phyloP scores from a whole-genome alignment of 2,888 invertebrate species.

The Philaethria dido region DNA sequence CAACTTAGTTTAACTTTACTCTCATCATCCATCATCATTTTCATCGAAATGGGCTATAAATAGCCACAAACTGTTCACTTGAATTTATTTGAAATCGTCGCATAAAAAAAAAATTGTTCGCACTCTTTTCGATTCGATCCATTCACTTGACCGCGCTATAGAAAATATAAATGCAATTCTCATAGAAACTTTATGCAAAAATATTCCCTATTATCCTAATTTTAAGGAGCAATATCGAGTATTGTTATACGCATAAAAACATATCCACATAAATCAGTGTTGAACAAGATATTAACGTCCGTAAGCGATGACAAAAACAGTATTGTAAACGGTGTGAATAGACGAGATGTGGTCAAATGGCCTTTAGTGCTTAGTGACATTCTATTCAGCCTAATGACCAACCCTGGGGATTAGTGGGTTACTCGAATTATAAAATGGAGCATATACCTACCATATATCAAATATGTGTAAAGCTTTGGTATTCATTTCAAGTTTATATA shows the following conservation, averaged over 20 bases:
- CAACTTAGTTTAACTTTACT: constrained; percentile 8
- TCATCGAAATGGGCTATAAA: constrained; percentile 73
- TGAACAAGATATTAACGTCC: constrained; percentile 71
- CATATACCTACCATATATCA: constrained; percentile 1
- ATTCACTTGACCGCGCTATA: constrained; percentile 37
- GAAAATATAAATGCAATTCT: constrained; percentile 26
- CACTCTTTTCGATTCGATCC: constrained; percentile 57
- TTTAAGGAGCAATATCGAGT: background rate
- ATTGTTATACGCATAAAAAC: constrained; percentile 7
- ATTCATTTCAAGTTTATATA: background rate
- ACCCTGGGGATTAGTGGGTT: constrained; percentile 54
- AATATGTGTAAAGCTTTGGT: background rate
- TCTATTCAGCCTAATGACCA: constrained; percentile 51
- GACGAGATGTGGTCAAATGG: constrained; percentile 62
- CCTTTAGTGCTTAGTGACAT: constrained; percentile 58
- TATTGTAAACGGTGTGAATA: constrained; percentile 65
- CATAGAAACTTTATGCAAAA: background rate
- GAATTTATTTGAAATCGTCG: constrained; percentile 64
- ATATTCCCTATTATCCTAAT: background rate
- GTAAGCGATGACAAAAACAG: constrained; percentile 67
- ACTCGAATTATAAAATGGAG: constrained; percentile 38
- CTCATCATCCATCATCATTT: constrained; percentile 64
- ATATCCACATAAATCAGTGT: constrained; percentile 71
- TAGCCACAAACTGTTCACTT: constrained; percentile 72
- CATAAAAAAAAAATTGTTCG: constrained; percentile 62